phyloP scores from a whole-genome alignment of 2,113 vertebrate genomes.

The Odocoileus hemionus region DNA sequence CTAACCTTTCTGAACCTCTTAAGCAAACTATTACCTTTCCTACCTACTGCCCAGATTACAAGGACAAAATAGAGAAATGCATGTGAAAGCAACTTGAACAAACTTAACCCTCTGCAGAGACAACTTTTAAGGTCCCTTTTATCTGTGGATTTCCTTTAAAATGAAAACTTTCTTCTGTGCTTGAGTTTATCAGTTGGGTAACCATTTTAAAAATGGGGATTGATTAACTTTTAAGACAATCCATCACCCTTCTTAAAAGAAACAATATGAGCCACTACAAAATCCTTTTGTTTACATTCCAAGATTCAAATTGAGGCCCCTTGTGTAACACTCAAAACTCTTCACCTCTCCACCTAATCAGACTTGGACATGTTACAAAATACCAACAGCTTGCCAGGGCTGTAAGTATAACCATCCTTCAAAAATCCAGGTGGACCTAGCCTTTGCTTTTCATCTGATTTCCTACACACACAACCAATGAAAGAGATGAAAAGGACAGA shows the following conservation, averaged over 20 bases:
- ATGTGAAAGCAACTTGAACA: not conserved
- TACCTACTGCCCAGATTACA: not conserved
- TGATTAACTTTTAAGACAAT: not conserved
- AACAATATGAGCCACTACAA: not conserved
- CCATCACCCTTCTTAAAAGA: not conserved
- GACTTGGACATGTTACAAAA: not conserved
- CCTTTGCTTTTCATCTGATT: not conserved
- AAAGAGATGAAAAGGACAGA: constrained; percentile 42
- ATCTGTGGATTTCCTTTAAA: not conserved
- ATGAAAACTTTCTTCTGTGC: not conserved
- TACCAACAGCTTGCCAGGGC: not conserved
- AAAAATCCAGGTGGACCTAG: not conserved
- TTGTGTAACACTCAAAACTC: not conserved
- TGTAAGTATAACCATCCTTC: not conserved
- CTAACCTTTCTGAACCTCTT: not conserved
- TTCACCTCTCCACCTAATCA: not conserved
- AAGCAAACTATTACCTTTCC: not conserved
- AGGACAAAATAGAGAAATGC: not conserved
- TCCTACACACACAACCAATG: not conserved
- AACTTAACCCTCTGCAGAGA: not conserved
- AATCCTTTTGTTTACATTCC: not conserved
- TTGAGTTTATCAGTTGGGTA: not conserved
- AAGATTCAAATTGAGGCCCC: not conserved
- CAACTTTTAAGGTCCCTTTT: not conserved
- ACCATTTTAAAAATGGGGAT: not conserved